phyloP scores from a whole-genome alignment of 37 sponge, comb jelly and placozoan genomes.

The Axinella damicornis region DNA sequence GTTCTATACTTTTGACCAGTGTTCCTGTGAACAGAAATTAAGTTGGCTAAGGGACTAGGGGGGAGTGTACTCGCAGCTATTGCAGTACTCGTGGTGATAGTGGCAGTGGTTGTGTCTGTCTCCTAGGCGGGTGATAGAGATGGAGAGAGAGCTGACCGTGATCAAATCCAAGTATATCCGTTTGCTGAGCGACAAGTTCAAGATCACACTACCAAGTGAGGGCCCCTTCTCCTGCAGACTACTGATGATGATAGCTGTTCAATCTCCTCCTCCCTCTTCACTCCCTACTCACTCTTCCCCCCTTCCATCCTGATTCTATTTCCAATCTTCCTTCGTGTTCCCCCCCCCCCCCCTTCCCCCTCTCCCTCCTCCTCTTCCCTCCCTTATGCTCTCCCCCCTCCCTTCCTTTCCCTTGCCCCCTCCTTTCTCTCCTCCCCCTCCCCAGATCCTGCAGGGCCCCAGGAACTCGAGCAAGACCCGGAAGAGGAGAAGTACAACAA shows the following conservation, averaged over 20 bases:
- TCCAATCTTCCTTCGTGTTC: not conserved
- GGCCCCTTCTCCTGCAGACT: not conserved
- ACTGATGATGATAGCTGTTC: too few relatives aligned
- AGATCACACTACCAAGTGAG: conserved; percentile 26
- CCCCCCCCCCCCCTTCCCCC: too few relatives aligned
- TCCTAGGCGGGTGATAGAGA: conserved; percentile 13
- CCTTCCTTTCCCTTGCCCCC: not conserved
- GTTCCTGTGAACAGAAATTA: too few relatives aligned
- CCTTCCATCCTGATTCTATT: not conserved
- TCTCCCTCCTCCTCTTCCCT: not conserved
- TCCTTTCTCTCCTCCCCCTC: not conserved
- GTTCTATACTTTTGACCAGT: too few relatives aligned
- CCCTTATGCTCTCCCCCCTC: not conserved
- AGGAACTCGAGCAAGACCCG: not conserved
- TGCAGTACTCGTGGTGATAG: too few relatives aligned
- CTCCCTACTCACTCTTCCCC: not conserved
- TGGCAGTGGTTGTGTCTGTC: not conserved
- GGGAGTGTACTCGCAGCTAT: too few relatives aligned
- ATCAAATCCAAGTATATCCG: conserved; percentile 50
- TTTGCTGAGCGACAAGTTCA: conserved; percentile 45
- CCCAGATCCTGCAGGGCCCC: not conserved
- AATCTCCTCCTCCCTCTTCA: too few relatives aligned
- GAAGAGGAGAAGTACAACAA: conserved; percentile 18
- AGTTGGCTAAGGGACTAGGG: too few relatives aligned
- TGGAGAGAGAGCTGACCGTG: conserved; percentile 45